Base-by-base conservation (phyloP, 2,888 invertebrate species). In the Zaprionus obscuricornis region DNA sequence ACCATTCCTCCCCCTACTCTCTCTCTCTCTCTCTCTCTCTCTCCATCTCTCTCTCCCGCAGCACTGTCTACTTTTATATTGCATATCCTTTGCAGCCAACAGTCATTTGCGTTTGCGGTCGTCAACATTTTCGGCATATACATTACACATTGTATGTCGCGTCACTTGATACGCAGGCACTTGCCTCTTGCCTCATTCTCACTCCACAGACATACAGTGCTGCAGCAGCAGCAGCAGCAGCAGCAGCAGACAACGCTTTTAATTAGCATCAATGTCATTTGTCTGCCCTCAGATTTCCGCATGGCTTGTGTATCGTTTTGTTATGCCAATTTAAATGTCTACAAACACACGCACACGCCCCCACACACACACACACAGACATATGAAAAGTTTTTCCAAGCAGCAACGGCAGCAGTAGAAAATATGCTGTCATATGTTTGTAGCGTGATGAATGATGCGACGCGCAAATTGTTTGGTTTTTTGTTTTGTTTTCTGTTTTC, bases 201-300 rank as follows among this genome's bases (percentile, higher is more conserved):
- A 11, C 3, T 7, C 13, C 14, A n/a, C n/a, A n/a, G n/a, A n/a
- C n/a, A n/a, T n/a, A n/a, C n/a, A n/a, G n/a, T n/a, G n/a, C n/a
- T n/a, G n/a, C n/a, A n/a, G n/a, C n/a, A n/a, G n/a, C n/a, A n/a
- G n/a, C n/a, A n/a, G n/a, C n/a, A n/a, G n/a, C n/a, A n/a, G n/a
- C n/a, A n/a, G 68, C 49, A 49, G 64, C 55, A 69, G 69, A 45
- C 60, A 63, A 37, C 64, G 65, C 74, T 79, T 79, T 85, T 81
- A 81, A 81, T 81, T 81, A 83, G 71, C 81, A 83, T 79, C 81
- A 85, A 76, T 57, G 83, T 85, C 73, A 59, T 74, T 71, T 63
- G 64, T 69, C 43, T 66, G 54, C 55, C 57, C 55, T 64, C 52
- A 56, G 66, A 60, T 71, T 67, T 51, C 24, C 29, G 34, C 49